Percentiles rank a stretch among this genome's conserved stretches.
Evolutionary conservation across 2,113 vertebrate genomes (phyloP).

Genomic region (Hucho hucho): DNA sequence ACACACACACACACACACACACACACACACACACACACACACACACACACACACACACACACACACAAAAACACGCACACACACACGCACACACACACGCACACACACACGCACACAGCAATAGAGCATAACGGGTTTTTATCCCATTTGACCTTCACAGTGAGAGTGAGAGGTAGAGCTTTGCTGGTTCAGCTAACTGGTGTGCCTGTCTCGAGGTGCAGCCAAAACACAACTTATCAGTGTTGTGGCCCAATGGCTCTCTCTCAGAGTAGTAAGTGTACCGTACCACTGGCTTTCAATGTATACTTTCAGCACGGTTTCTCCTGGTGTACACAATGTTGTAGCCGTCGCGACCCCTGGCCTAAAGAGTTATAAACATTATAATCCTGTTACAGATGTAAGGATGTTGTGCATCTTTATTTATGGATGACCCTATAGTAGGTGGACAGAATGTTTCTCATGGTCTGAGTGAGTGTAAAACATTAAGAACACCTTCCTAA

Average conservation of each 20-base stretch:
- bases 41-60: constrained; percentile 27
- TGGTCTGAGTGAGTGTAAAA: background rate
- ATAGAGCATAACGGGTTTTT: constrained; percentile 41
- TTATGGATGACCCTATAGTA: constrained; percentile 1
- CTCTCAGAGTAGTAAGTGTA: constrained; percentile 35
- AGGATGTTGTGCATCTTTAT: background rate
- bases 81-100: background rate
- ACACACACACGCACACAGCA: no score
- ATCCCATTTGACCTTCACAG: constrained; percentile 66
- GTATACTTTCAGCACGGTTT: constrained; percentile 22
- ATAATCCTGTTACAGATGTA: constrained; percentile 2
- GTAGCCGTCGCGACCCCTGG: constrained; percentile 22
- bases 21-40: constrained; percentile 28
- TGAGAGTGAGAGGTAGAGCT: constrained; percentile 33
- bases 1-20: constrained; percentile 13
- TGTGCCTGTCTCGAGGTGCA: constrained; percentile 20
- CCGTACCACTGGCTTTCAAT: constrained; percentile 24
- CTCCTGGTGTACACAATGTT: background rate
- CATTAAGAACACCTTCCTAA: no score
- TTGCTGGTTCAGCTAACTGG: constrained; percentile 28
- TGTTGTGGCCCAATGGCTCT: constrained; percentile 38
- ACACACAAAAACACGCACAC: background rate
- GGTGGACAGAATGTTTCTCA: background rate
- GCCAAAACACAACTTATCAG: constrained; percentile 41
- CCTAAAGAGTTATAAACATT: background rate